Evolutionary conservation across 2,888 invertebrate genomes (phyloP).

Genomic region (Helleia helle): DNA sequence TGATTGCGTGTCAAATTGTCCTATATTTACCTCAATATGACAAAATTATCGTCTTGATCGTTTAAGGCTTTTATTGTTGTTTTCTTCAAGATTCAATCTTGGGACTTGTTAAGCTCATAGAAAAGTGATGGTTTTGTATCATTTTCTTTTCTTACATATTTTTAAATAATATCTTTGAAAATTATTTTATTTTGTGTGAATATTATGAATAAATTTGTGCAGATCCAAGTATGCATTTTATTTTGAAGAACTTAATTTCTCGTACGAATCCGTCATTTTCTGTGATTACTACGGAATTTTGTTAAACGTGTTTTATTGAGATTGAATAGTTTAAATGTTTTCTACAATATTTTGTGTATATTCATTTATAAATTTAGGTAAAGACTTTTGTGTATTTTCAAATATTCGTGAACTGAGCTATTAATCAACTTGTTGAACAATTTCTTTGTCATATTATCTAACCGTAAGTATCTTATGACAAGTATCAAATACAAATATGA

Average conservation of each 20-base stretch:
- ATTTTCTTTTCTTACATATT: background rate
- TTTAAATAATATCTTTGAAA: too few species aligned
- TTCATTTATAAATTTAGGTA: background rate
- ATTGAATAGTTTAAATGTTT: slow-evolving; percentile 2
- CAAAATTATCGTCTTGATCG: slow-evolving; percentile 6
- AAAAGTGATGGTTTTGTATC: too few species aligned
- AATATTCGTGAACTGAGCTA: slow-evolving; percentile 34
- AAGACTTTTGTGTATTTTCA: slow-evolving; percentile 10
- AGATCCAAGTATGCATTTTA: too few species aligned
- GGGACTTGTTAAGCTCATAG: background rate
- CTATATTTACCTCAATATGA: slow-evolving; percentile 16
- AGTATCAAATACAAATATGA: slow-evolving; percentile 61
- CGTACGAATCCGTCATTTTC: background rate
- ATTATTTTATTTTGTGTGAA: background rate
- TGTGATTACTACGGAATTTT: background rate
- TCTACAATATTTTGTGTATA: background rate
- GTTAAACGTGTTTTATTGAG: background rate
- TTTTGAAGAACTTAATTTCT: too few species aligned
- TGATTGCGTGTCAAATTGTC: slow-evolving; percentile 21
- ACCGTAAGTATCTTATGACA: slow-evolving; percentile 69
- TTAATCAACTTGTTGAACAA: slow-evolving; percentile 32
- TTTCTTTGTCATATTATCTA: slow-evolving; percentile 41
- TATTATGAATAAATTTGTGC: too few species aligned
- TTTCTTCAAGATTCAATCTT: slow-evolving; percentile 5
- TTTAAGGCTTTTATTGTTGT: slow-evolving; percentile 1